Evolutionary conservation across 2,797 vertebrate species (phyloP).

Genomic region (Pampus argenteus): DNA sequence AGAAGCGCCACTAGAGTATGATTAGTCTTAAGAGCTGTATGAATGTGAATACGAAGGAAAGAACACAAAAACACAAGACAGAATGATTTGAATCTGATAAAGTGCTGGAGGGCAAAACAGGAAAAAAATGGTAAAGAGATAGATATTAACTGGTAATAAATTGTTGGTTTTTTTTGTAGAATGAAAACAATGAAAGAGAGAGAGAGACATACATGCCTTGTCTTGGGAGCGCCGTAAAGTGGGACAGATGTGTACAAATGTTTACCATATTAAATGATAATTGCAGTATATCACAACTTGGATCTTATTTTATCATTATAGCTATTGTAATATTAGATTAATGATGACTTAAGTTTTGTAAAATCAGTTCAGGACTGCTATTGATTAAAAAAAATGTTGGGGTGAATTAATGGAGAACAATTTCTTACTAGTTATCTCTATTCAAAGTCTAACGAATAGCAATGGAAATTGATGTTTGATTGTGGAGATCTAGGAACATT

Average conservation of each 20-base stretch:
- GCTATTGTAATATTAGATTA: no score
- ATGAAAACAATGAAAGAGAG: constrained; percentile 1
- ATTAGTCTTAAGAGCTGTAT: constrained; percentile 10
- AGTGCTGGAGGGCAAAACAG: neutral
- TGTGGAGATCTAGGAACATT: neutral
- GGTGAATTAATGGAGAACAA: no score
- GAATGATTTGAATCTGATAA: constrained; percentile 7
- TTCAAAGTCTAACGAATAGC: no score
- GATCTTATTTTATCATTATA: no score
- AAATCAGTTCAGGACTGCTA: no score
- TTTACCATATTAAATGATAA: constrained; percentile 6
- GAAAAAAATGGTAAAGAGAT: no score
- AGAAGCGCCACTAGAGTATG: constrained; percentile 18
- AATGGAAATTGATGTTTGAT: no score
- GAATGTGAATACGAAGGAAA: neutral
- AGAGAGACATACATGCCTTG: no score
- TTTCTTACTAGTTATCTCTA: no score
- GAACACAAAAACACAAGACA: neutral
- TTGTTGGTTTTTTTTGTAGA: neutral
- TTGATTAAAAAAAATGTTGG: no score
- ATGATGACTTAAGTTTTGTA: no score
- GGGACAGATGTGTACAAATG: neutral
- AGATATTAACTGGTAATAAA: constrained; percentile 2
- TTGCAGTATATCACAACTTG: no score
- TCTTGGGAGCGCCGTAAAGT: neutral